phyloP scores from a whole-genome alignment of 2,113 vertebrate species.

The Heterotilapia buettikoferi region DNA sequence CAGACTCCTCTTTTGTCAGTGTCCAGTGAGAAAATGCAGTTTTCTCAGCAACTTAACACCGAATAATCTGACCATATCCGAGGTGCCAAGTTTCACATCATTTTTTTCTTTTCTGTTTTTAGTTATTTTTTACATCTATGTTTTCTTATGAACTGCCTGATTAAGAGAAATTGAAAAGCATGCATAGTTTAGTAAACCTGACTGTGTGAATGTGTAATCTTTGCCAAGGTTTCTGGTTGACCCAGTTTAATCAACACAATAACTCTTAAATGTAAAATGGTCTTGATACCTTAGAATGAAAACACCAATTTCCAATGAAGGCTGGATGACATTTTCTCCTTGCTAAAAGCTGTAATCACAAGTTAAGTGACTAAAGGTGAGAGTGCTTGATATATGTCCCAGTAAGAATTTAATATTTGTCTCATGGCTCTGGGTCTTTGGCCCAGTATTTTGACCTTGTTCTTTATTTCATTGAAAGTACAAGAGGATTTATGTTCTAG shows the following conservation, averaged over 20 bases:
- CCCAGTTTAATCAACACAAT: neutral
- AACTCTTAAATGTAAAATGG: neutral
- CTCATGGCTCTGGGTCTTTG: too few relatives aligned
- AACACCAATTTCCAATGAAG: neutral
- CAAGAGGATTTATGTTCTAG: too few relatives aligned
- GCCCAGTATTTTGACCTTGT: too few relatives aligned
- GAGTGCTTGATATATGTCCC: too few relatives aligned
- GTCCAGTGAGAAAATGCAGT: neutral
- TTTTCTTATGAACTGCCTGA: neutral
- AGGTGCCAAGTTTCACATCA: neutral
- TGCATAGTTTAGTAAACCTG: neutral
- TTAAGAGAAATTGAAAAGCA: neutral
- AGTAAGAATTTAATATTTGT: too few relatives aligned
- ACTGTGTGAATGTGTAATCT: neutral
- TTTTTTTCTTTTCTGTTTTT: neutral
- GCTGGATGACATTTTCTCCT: neutral
- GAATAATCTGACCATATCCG: neutral
- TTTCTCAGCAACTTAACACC: neutral
- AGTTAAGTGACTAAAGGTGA: neutral
- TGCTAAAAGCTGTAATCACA: accelerated
- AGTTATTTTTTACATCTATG: neutral
- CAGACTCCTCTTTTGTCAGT: neutral
- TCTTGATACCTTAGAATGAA: neutral
- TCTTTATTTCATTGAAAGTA: too few relatives aligned
- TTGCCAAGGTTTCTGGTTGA: neutral